phyloP scores from a whole-genome alignment of 2,113 vertebrate species.

The Diadophis punctatus region DNA sequence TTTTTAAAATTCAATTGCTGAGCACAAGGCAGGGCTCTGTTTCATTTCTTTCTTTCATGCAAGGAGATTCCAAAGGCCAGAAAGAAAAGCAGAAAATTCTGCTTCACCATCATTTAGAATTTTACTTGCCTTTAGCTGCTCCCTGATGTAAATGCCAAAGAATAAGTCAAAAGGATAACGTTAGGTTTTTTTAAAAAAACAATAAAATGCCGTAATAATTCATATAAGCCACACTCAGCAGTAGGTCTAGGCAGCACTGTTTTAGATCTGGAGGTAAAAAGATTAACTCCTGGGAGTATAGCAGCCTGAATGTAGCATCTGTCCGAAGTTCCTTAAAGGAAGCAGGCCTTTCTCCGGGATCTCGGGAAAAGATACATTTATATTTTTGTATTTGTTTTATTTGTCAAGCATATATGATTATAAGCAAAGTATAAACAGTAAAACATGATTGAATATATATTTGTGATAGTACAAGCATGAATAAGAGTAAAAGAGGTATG shows the following conservation, averaged over 20 bases:
- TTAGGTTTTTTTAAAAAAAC: background rate
- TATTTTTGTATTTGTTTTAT: no score
- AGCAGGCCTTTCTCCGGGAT: background rate
- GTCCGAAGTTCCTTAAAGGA: background rate
- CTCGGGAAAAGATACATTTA: background rate
- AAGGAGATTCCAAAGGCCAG: background rate
- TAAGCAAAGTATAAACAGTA: no score
- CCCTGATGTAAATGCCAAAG: background rate
- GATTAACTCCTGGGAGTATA: background rate
- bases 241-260: background rate
- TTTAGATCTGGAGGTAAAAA: background rate
- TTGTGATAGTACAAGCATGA: no score
- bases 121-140: background rate
- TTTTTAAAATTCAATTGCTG: background rate
- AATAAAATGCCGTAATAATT: background rate
- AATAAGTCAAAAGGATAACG: background rate
- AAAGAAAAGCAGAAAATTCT: background rate
- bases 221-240: background rate
- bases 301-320: background rate
- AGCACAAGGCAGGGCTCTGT: background rate
- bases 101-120: background rate
- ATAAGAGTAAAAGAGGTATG: no score
- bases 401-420: no score
- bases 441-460: no score
- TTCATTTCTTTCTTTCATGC: background rate